Evolutionary conservation across 2,888 invertebrate species (phyloP).

Genomic region (Rhimphoctona megacephalus): DNA sequence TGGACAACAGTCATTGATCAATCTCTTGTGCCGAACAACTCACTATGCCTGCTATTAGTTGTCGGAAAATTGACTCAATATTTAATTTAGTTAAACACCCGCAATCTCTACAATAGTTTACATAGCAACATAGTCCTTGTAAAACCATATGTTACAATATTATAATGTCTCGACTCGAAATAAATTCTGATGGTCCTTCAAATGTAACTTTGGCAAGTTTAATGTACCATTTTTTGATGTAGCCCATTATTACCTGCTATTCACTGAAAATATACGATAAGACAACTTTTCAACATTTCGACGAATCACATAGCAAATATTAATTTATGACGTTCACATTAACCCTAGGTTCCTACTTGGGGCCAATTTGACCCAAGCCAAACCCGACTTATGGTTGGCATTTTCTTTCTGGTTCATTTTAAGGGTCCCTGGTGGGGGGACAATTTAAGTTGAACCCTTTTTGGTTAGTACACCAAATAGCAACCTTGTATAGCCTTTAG

Average conservation of each 20-base stretch:
- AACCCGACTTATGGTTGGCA: too few relatives aligned
- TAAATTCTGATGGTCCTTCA: not conserved
- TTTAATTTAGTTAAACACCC: not conserved
- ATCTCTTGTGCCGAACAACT: not conserved
- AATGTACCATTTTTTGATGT: too few relatives aligned
- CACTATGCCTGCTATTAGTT: not conserved
- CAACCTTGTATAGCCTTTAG: too few relatives aligned
- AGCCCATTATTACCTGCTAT: not conserved
- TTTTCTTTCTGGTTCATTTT: too few relatives aligned
- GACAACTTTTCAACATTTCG: too few relatives aligned
- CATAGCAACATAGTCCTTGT: not conserved
- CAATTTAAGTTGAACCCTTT: too few relatives aligned
- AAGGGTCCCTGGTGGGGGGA: too few relatives aligned
- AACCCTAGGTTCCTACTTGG: too few relatives aligned
- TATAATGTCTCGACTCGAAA: not conserved
- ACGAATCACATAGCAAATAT: too few relatives aligned
- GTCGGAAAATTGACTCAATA: not conserved
- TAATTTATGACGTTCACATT: too few relatives aligned
- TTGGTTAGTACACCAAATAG: too few relatives aligned
- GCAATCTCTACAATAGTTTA: conserved; percentile 11
- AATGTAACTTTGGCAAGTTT: not conserved
- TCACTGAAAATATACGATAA: not conserved
- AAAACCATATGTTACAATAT: not conserved
- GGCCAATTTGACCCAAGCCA: too few relatives aligned
- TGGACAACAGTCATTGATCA: conserved; percentile 51